A percentile compares a stretch with the other conserved stretches of the same genome.
Evolutionary conservation across 2,113 vertebrate species (phyloP).

Genomic region (Telmatochromis brachygnathus): DNA sequence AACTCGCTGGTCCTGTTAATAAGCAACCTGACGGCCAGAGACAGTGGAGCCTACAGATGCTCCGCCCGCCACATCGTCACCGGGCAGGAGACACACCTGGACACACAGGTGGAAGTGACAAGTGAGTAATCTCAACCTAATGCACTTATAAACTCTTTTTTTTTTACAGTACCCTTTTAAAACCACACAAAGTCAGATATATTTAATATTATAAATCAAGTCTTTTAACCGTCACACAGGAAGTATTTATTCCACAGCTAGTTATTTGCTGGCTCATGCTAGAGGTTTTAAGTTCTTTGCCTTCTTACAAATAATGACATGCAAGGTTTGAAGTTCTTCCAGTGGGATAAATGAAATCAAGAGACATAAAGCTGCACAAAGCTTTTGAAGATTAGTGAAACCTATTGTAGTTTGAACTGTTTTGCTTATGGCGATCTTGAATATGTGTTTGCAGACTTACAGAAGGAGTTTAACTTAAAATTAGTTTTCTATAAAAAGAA

Average conservation of each 20-base stretch:
- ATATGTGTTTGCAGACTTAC: neutral
- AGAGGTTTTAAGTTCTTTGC: neutral
- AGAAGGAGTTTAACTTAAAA: neutral
- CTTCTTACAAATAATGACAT: neutral
- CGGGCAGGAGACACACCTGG: slow-evolving; percentile 77
- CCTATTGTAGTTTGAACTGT: neutral
- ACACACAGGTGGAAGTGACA: slow-evolving; percentile 81
- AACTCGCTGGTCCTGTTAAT: slow-evolving; percentile 71
- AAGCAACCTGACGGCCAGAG: slow-evolving; percentile 77
- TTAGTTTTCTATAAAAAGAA: neutral
- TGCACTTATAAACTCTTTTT: neutral
- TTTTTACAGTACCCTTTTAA: neutral
- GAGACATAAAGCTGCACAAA: neutral
- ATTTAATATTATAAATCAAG: neutral
- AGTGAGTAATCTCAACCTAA: slow-evolving; percentile 59
- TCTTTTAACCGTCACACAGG: neutral
- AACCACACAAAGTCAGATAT: neutral
- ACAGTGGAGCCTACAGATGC: slow-evolving; percentile 87
- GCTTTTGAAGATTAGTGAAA: neutral
- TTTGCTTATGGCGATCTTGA: neutral
- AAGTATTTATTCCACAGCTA: neutral
- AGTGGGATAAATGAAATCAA: neutral
- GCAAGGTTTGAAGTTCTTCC: neutral
- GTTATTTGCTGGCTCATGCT: neutral
- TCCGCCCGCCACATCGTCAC: slow-evolving; percentile 77